Evolutionary conservation across 1,140 invertebrate species (phyloP), one percentile per base, ranked within the genome.

Genomic region (Magallana gigas): DNA sequence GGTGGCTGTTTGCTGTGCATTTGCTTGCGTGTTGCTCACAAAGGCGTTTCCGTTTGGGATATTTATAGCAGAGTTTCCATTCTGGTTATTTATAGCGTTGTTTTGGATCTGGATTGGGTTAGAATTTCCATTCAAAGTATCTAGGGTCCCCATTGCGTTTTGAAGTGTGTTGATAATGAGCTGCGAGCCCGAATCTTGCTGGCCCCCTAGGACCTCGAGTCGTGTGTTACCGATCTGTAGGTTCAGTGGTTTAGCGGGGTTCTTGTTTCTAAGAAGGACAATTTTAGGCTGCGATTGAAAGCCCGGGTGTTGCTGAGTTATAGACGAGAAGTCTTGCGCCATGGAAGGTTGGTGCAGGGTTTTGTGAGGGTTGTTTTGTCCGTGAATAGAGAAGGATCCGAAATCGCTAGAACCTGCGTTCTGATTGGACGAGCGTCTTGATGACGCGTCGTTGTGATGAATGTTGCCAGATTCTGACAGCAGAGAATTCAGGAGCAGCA

Each of bases 171-270:
- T 18, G 14, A 76, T 76, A 11, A 76, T 9, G 23, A 29, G 68
- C 23, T 76, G 68, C 36, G 68, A 76, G 8, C 18, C 8, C 9
- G 68, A 23, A 1, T 29, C 68, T 23, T 11, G 23, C 8, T 29
- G 18, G 18, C 23, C 68, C 23, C 68, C 23, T 11, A 76, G 68
- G 11, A 76, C 68, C 14, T 76, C 68, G 4, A 76, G 18, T 8
- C 68, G 68, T 36, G 68, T 76, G 3, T 76, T 76, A 5, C 68
- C 68, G 18, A 76, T 76, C 68, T 76, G 68, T 3, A 76, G 23
- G 23, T 76, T 76, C 68, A 76, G 14, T 76, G 68, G 68, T 29
- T 29, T 76, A 29, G 68, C 68, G 23, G 68, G 36, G 68, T 76
- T 76, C 8, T 29, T 18, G 68, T 76, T 76, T 23, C 68, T 18